Evolutionary conservation across 92 coral and sea anemone genomes (phyloP).

Genomic region (Actinostola sp.): DNA sequence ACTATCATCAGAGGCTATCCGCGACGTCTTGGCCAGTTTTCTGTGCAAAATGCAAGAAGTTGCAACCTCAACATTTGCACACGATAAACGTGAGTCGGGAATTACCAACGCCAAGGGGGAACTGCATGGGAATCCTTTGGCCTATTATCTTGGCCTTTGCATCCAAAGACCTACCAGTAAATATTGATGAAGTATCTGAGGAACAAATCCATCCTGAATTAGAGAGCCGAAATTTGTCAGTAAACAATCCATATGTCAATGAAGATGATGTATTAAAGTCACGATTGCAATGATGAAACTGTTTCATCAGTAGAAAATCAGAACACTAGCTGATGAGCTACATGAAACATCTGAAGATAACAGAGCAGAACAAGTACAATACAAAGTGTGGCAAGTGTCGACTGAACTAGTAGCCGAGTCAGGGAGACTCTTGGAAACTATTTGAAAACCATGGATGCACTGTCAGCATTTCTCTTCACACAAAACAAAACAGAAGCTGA

Average conservation of each 20-base stretch:
- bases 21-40: background rate
- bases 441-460: background rate
- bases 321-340: no score
- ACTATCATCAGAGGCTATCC: no score
- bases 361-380: no score
- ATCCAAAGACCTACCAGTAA: background rate
- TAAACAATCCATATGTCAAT: background rate
- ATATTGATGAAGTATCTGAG: background rate
- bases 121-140: background rate
- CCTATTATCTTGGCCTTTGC: background rate
- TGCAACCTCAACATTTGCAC: background rate
- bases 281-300: background rate
- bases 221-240: background rate
- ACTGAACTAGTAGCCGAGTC: background rate
- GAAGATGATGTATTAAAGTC: background rate
- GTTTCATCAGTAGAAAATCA: background rate
- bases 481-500: constrained; percentile 1
- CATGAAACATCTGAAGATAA: no score
- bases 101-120: background rate
- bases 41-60: constrained; percentile 4
- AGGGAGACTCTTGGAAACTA: background rate
- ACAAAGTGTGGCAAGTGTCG: no score
- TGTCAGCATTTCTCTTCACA: background rate
- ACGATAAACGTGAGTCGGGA: background rate
- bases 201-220: background rate